Base-by-base conservation (phyloP, 2,888 invertebrate species). In the Hirtodrosophila histrioides region DNA sequence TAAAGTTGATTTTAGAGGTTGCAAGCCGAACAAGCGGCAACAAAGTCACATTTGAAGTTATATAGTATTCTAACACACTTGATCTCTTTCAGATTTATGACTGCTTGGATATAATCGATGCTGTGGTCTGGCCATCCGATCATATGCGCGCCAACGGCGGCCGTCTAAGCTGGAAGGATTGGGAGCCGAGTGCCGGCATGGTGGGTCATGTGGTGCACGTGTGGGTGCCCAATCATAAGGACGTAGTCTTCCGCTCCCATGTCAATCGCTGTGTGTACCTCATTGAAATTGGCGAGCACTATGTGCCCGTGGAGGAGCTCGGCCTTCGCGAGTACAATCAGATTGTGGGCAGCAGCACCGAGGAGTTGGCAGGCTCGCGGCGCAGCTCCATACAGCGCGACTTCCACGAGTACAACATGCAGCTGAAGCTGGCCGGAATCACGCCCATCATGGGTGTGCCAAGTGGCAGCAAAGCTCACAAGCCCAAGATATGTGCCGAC, bases 51-150 rank as follows among this genome's bases (percentile, higher is more conserved):
- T 17, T 17, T 17, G 17, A 17, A 17, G 17, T 17, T 17, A 17
- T n/a, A n/a, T n/a, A n/a, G n/a, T n/a, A n/a, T 17, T 17, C 17
- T 17, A 2, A 17, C 17, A 17, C 17, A 39, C 8, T 17, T 17
- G 39, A 4, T 23, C 24, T 7, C 11, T 64, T 58, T 3, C 92
- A 94, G 86, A 97, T 98, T 43, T 98, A 97, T 88, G 97, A 98
- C 89, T 97, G 96, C 69, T 95, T 98, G 60, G 98, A 98, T 91
- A 92, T 97, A 75, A 97, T 98, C 64, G 98, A 98, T 88, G 87
- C 87, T 12, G 98, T 98, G n/a, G 94, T 95, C 78, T 99, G 99
- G 99, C 99, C 99, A 0, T 95, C 95, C 78, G 98, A 98, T 90
- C 94, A 94, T 51, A 97, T 97, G 95, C 92, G 97, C 55, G 94